These are phyloP conservation scores for Sorex maritimensis DNA, from an alignment of 2,797 vertebrate species.

Conservation along the genomic window DNA sequence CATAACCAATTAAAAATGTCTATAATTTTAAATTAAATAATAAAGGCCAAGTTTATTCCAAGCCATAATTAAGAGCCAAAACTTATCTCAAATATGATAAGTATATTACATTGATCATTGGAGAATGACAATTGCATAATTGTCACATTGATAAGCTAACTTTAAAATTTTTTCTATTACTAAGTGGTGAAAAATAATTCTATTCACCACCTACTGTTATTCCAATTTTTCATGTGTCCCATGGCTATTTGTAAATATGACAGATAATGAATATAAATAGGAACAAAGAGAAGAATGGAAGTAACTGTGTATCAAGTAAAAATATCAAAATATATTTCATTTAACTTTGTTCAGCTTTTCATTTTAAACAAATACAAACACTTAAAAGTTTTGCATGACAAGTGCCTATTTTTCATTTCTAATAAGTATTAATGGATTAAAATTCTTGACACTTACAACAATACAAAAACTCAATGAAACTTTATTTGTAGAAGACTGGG, in stretches of 20 bases:
- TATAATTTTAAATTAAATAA: slow-evolving; percentile 60
- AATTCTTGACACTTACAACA: slow-evolving; percentile 29
- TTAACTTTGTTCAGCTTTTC: background rate
- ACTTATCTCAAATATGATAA: background rate
- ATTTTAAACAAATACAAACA: background rate
- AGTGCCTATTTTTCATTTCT: slow-evolving; percentile 28
- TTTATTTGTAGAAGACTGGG: slow-evolving; percentile 55
- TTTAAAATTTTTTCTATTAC: background rate
- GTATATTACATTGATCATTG: slow-evolving; percentile 26
- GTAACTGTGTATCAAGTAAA: background rate
- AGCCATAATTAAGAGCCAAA: background rate
- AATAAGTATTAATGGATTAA: slow-evolving; percentile 39
- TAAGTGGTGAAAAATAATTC: slow-evolving; percentile 50
- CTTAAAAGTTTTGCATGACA: background rate
- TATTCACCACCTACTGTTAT: background rate
- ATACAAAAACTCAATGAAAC: background rate
- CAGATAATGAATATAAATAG: background rate
- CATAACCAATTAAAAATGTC: background rate
- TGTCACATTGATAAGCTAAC: background rate
- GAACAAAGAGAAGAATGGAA: background rate
- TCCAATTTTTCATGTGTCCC: background rate
- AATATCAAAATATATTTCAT: background rate
- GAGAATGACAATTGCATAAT: slow-evolving; percentile 53
- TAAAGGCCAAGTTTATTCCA: slow-evolving; percentile 63
- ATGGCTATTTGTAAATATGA: background rate